phyloP scores from a whole-genome alignment of 2,113 vertebrate species.

The Myiozetetes cayanensis region DNA sequence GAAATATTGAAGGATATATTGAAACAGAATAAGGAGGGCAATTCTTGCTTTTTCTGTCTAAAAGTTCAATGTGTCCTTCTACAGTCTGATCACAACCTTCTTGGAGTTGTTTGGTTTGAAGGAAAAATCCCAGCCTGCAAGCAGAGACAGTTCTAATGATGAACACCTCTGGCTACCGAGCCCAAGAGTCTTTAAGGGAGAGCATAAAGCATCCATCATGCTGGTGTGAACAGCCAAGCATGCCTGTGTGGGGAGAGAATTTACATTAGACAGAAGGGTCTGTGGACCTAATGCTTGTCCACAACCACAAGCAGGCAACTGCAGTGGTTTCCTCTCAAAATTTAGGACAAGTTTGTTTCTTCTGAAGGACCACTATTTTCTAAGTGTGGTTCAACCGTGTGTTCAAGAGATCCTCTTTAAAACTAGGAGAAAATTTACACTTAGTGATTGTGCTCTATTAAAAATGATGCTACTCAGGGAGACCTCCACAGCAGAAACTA shows the following conservation, averaged over 20 bases:
- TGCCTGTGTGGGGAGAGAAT: not conserved
- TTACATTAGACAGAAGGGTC: not conserved
- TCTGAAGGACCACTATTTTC: not conserved
- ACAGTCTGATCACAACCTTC: not conserved
- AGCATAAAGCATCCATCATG: not conserved
- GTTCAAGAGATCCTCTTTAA: not conserved
- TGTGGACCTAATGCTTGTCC: not conserved
- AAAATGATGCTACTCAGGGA: not conserved
- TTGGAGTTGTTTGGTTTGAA: not conserved
- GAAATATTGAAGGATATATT: not conserved
- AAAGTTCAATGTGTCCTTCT: not conserved
- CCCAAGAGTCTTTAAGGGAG: not conserved
- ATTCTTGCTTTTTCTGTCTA: not conserved
- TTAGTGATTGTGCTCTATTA: not conserved
- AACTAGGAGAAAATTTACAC: not conserved
- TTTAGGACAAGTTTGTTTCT: not conserved
- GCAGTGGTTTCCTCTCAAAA: not conserved
- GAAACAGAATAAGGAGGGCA: not conserved
- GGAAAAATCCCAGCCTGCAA: not conserved
- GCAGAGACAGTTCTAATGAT: not conserved
- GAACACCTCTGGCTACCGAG: not conserved
- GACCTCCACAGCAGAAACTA: not conserved
- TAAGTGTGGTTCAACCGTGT: not conserved
- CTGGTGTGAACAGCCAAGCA: not conserved
- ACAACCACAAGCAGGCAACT: not conserved